Evolutionary conservation across 2,113 vertebrate species (phyloP).

Genomic region (Silurus asotus): DNA sequence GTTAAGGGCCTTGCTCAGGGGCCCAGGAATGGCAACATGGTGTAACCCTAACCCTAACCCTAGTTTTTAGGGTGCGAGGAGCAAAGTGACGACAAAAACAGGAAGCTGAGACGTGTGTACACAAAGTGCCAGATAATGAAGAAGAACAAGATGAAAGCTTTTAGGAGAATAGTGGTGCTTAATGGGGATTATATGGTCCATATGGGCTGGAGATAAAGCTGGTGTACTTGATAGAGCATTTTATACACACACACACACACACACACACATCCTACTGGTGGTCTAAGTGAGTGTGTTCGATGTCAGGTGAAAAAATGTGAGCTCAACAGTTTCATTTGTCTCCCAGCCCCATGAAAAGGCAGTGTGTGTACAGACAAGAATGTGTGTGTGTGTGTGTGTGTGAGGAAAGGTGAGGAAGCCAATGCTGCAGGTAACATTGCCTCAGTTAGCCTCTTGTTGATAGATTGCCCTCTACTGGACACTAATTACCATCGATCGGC

Average conservation of each 20-base stretch:
- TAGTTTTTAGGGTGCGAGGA: background rate
- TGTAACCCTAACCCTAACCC: too few species aligned
- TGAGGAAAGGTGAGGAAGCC: background rate
- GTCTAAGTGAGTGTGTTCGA: background rate
- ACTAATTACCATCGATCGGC: constrained; percentile 22
- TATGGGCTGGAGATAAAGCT: too few species aligned
- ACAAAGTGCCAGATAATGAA: background rate
- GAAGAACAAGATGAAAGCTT: background rate
- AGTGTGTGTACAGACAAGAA: background rate
- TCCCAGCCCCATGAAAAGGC: background rate
- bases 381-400: background rate
- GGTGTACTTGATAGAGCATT: too few species aligned
- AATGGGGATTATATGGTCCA: background rate
- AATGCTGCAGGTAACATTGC: background rate
- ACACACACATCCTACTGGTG: background rate
- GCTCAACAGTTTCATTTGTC: background rate
- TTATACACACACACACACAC: too few species aligned
- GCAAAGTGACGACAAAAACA: background rate
- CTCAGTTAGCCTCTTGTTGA: background rate
- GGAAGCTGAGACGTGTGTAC: background rate
- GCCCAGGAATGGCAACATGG: too few species aligned
- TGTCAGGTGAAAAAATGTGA: background rate
- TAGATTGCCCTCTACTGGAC: constrained; percentile 43
- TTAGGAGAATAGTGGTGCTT: background rate
- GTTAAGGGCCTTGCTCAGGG: too few species aligned